Conservation (phyloP, 37 sponge, comb jelly and placozoan species). For the Ephydatia muelleri region DNA sequence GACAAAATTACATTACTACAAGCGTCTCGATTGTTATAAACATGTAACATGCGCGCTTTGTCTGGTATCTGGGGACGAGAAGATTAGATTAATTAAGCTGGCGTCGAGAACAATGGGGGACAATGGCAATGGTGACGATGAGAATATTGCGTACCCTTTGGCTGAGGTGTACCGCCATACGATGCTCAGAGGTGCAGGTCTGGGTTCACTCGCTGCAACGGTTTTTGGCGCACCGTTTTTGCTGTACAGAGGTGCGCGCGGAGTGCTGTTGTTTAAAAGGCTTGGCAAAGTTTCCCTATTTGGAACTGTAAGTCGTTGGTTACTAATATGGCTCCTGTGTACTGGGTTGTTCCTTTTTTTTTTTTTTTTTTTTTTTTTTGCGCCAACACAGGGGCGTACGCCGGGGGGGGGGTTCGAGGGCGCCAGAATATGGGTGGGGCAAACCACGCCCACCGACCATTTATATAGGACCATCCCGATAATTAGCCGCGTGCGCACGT, state of each 20-base stretch:
- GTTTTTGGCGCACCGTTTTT: constrained; percentile 55
- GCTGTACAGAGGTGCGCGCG: constrained; percentile 23
- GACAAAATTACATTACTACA: too few species aligned
- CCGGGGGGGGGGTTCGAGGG: too few species aligned
- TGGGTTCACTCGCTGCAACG: constrained; percentile 47
- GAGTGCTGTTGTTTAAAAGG: constrained; percentile 26
- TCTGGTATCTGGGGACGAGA: background rate
- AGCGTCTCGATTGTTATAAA: too few species aligned
- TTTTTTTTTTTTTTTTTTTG: too few species aligned
- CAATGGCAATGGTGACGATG: constrained; percentile 18
- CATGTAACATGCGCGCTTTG: too few species aligned
- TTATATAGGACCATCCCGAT: too few species aligned
- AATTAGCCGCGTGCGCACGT: too few species aligned
- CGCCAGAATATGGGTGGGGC: too few species aligned
- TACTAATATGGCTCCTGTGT: background rate
- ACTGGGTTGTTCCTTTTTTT: too few species aligned
- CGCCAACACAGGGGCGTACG: too few species aligned
- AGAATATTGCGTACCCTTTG: constrained; percentile 47
- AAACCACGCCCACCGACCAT: too few species aligned
- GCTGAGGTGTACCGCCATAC: constrained; percentile 65
- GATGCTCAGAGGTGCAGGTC: constrained; percentile 52
- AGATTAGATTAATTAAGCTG: background rate
- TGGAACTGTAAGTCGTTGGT: constrained; percentile 44
- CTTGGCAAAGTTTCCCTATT: constrained; percentile 17
- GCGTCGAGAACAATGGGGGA: background rate